phyloP scores from a whole-genome alignment of 2,888 invertebrate species.

The Mimas tiliae region DNA sequence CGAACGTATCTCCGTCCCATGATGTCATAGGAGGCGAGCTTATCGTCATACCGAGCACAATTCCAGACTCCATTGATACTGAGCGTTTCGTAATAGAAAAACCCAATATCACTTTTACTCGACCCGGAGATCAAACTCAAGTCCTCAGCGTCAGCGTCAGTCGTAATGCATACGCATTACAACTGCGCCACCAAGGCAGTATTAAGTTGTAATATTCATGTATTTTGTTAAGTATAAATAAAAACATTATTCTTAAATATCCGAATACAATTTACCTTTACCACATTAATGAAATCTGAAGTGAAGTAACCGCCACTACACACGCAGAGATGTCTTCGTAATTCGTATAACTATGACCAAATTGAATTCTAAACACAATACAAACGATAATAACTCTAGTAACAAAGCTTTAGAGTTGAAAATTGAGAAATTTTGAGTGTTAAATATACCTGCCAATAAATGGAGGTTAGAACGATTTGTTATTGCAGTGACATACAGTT shows the following conservation, averaged over 20 bases:
- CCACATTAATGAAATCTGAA: constrained; percentile 24
- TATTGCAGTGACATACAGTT: constrained; percentile 51
- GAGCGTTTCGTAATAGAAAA: no score
- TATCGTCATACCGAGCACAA: no score
- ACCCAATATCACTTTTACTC: no score
- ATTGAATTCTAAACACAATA: constrained; percentile 1
- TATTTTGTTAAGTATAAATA: neutral
- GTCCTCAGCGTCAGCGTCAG: no score
- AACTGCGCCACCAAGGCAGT: no score
- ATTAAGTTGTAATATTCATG: no score
- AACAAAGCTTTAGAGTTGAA: constrained; percentile 30
- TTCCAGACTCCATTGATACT: no score
- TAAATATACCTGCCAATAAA: constrained; percentile 59
- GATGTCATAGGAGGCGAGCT: no score
- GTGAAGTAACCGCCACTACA: neutral
- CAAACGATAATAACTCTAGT: constrained; percentile 28
- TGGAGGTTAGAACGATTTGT: constrained; percentile 64
- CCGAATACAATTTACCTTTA: neutral
- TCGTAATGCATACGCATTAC: no score
- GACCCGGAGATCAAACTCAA: no score
- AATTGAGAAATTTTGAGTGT: constrained; percentile 27
- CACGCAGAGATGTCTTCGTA: neutral
- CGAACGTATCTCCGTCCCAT: no score
- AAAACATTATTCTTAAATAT: no score
- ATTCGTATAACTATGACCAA: neutral